A percentile compares a stretch with the other conserved stretches of the same genome.
Evolutionary conservation across 1,140 invertebrate genomes (phyloP).

Genomic region (Thrips palmi): DNA sequence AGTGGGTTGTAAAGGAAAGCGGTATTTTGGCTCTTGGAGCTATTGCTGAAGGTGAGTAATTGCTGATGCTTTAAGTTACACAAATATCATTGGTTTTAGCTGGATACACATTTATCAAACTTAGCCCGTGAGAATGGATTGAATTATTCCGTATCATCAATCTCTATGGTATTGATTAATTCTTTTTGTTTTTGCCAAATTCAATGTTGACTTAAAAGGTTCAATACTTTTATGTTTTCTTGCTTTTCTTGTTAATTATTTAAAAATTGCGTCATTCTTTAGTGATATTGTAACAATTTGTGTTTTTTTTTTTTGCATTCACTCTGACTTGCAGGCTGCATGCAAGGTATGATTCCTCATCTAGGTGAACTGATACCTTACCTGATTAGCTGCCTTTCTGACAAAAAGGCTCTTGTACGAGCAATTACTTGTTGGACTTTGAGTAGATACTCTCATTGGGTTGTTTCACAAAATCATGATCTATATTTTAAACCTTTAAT

Average conservation of each 20-base stretch:
- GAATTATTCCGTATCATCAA: not conserved
- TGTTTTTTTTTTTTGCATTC: conserved; percentile 9
- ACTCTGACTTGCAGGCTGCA: conserved; percentile 46
- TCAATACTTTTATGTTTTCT: not conserved
- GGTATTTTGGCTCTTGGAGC: conserved; percentile 91
- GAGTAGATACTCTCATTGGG: conserved; percentile 94
- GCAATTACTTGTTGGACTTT: conserved; percentile 99
- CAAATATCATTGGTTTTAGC: not conserved
- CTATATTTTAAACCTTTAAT: conserved; percentile 86
- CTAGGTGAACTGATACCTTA: conserved; percentile 91
- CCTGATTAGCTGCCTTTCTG: conserved; percentile 76
- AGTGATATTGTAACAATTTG: conserved; percentile 3
- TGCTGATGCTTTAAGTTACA: not conserved
- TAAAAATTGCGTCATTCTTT: conserved; percentile 6
- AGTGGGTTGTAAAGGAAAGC: conserved; percentile 95
- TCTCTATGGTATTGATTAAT: not conserved
- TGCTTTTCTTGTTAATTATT: not conserved
- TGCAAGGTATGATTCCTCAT: conserved; percentile 92
- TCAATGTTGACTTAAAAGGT: no score
- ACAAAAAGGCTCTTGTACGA: conserved; percentile 90
- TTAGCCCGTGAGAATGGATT: not conserved
- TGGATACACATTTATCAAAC: not conserved
- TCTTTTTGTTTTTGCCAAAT: conserved; percentile 2
- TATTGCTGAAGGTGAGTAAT: conserved; percentile 73
- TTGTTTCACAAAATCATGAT: conserved; percentile 86